phyloP scores from a whole-genome alignment of 1,140 invertebrate genomes.

The Dreissena rostriformis region DNA sequence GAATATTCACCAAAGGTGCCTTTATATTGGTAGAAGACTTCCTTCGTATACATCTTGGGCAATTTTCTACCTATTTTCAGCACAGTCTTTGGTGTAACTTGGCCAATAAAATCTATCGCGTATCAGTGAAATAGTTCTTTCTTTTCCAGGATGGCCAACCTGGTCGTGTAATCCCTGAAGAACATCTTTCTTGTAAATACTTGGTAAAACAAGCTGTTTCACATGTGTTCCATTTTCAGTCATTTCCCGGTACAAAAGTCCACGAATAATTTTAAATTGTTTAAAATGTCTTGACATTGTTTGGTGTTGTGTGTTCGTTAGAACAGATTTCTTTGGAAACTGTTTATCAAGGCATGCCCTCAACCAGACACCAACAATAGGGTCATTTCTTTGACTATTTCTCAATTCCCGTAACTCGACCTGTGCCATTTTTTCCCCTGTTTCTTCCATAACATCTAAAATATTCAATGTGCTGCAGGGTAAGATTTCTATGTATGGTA shows the following conservation, averaged over 20 bases:
- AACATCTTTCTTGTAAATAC: neutral
- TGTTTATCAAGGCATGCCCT: too few species aligned
- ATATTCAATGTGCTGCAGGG: neutral
- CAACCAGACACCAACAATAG: too few species aligned
- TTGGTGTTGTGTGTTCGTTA: too few species aligned
- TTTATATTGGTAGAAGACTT: constrained; percentile 10
- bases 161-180: constrained; percentile 30
- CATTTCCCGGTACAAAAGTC: constrained; percentile 36
- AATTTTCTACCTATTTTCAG: neutral
- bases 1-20: constrained; percentile 40
- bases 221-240: neutral
- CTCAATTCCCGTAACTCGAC: constrained; percentile 22
- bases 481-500: neutral
- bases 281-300: constrained; percentile 6
- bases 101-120: constrained; percentile 23
- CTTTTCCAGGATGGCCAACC: neutral
- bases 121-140: neutral
- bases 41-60: constrained; percentile 8
- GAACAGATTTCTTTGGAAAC: neutral
- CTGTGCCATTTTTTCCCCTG: neutral
- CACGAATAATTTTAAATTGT: constrained; percentile 28
- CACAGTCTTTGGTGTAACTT: neutral
- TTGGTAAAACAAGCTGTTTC: constrained; percentile 16
- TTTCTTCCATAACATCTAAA: neutral
- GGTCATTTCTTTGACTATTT: neutral